These are phyloP conservation scores for Piscicola geometra DNA, from an alignment of 2,888 invertebrate species.

Conservation along the genomic window DNA sequence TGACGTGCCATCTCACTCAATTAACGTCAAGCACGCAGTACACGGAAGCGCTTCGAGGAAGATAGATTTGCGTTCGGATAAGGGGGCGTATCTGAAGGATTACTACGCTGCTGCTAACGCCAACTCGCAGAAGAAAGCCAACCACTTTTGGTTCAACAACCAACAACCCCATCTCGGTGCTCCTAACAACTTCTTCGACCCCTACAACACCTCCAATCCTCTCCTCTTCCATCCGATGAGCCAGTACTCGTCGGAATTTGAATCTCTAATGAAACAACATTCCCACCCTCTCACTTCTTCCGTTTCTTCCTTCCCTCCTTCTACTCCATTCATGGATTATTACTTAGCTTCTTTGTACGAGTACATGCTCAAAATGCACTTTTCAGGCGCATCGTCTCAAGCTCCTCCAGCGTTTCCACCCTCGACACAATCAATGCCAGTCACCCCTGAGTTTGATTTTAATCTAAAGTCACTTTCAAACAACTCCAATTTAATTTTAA, in stretches of 20 bases:
- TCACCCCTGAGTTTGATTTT: neutral
- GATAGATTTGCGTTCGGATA: constrained; percentile 8
- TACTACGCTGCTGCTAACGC: constrained; percentile 7
- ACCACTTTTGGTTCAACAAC: neutral
- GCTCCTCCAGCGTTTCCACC: neutral
- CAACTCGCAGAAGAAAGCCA: neutral
- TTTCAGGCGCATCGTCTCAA: neutral
- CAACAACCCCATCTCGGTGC: neutral
- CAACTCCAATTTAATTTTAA: constrained; percentile 8
- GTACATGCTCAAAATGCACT: constrained; percentile 3
- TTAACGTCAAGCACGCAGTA: neutral
- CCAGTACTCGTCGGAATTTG: neutral
- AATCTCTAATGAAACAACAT: neutral
- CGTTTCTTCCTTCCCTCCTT: constrained; percentile 3
- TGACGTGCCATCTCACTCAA: neutral
- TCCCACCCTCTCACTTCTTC: neutral
- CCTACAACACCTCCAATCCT: neutral
- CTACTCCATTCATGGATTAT: constrained; percentile 8
- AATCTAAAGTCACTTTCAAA: neutral
- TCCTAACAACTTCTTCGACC: neutral
- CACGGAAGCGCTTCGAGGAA: neutral
- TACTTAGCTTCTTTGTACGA: constrained; percentile 9
- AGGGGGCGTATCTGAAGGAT: constrained; percentile 1
- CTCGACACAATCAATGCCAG: neutral
- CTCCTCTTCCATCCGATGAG: neutral